phyloP scores from a whole-genome alignment of 2,113 vertebrate genomes.

The Noctilio leporinus region DNA sequence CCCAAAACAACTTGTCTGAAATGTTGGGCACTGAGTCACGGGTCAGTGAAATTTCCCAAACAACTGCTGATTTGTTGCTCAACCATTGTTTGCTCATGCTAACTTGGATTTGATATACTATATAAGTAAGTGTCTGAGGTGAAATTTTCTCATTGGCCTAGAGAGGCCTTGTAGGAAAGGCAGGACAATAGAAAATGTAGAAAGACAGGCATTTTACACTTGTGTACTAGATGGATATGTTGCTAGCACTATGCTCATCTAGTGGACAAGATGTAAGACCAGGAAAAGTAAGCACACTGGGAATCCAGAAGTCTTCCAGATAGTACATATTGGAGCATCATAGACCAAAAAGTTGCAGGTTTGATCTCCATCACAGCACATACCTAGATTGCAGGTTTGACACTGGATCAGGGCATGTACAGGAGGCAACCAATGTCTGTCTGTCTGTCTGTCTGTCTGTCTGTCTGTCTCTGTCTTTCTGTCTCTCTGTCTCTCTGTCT shows the following conservation, averaged over 20 bases:
- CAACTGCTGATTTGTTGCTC: conserved; percentile 55
- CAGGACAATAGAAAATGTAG: background rate
- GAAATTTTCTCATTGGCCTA: background rate
- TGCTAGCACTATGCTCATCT: background rate
- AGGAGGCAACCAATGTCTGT: no score
- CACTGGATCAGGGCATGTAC: no score
- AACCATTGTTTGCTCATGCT: conserved; percentile 5
- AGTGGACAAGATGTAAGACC: background rate
- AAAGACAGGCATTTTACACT: background rate
- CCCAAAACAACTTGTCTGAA: conserved; percentile 56
- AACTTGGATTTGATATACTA: conserved; percentile 15
- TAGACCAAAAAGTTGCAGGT: no score
- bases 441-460: no score
- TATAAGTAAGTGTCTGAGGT: background rate
- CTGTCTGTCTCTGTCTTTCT: no score
- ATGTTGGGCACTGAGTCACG: conserved; percentile 49
- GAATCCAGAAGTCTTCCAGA: background rate
- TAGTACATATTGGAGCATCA: background rate
- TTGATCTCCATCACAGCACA: no score
- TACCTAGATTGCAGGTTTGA: no score
- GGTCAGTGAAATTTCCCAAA: conserved; percentile 40
- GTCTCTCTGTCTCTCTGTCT: no score
- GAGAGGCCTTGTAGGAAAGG: background rate
- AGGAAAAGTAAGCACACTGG: background rate
- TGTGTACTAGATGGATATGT: background rate